Conservation (phyloP, 2,113 vertebrate genomes). For the Serilophus lunatus region DNA sequence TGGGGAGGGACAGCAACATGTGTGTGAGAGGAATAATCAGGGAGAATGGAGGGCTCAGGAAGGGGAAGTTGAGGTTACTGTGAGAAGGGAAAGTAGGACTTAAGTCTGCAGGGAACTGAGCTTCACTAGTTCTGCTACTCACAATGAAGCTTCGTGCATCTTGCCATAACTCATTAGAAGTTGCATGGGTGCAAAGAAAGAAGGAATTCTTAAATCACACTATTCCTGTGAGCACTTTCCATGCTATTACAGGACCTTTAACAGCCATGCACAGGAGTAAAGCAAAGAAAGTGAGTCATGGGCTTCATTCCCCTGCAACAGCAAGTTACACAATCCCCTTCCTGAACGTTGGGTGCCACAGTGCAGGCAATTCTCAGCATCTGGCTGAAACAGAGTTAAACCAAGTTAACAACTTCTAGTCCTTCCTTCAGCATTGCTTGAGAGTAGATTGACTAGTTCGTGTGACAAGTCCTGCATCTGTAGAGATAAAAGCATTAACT, state of each 20-base stretch:
- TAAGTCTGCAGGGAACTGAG: neutral
- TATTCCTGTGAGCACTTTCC: neutral
- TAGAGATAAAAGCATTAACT: neutral
- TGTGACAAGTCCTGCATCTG: neutral
- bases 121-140: neutral
- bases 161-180: neutral
- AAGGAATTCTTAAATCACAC: neutral
- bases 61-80: neutral
- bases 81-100: neutral
- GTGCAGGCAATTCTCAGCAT: neutral
- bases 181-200: neutral
- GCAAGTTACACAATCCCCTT: conserved; percentile 8
- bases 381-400: neutral
- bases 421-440: neutral
- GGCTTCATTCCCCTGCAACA: neutral
- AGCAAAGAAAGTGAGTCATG: neutral
- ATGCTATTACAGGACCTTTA: neutral
- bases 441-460: neutral
- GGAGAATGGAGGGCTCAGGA: neutral
- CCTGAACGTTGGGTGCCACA: neutral
- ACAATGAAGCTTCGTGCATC: neutral
- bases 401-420: neutral
- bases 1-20: rapidly evolving
- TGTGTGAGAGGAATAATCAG: neutral
- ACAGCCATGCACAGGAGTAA: neutral